Evolutionary conservation across 2,888 invertebrate genomes (phyloP).

Genomic region (Synergus itoensis): DNA sequence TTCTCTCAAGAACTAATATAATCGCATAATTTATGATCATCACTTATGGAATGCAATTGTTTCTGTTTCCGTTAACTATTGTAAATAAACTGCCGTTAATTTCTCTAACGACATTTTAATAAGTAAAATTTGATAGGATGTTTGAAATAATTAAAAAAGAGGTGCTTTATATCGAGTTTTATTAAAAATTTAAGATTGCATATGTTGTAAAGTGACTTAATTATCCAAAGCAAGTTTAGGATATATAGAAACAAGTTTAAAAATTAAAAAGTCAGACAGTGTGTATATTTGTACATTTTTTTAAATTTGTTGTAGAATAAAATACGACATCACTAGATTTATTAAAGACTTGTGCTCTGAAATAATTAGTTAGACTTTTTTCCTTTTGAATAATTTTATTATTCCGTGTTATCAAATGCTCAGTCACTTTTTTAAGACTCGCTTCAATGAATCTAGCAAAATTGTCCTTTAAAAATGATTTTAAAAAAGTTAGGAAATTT

Average conservation of each 20-base stretch:
- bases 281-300: conserved; percentile 19
- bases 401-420: not conserved
- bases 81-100: not conserved
- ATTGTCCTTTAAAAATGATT: not conserved
- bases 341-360: not conserved
- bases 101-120: not conserved
- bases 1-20: not conserved
- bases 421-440: not conserved
- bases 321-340: not conserved
- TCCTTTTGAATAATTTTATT: not conserved
- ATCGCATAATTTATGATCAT: not conserved
- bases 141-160: not conserved
- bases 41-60: not conserved
- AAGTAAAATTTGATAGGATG: not conserved
- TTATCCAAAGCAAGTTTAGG: not conserved
- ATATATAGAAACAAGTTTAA: not conserved
- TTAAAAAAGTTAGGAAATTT: not conserved
- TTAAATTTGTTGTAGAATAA: not conserved
- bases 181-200: conserved; percentile 31
- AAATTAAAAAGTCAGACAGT: not conserved
- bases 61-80: not conserved
- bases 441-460: not conserved
- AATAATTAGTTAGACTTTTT: not conserved
- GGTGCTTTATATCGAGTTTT: not conserved
- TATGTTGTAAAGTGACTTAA: conserved; percentile 6